Evolutionary conservation across 2,113 vertebrate species (phyloP).

Genomic region (Pomatostomus ruficeps): DNA sequence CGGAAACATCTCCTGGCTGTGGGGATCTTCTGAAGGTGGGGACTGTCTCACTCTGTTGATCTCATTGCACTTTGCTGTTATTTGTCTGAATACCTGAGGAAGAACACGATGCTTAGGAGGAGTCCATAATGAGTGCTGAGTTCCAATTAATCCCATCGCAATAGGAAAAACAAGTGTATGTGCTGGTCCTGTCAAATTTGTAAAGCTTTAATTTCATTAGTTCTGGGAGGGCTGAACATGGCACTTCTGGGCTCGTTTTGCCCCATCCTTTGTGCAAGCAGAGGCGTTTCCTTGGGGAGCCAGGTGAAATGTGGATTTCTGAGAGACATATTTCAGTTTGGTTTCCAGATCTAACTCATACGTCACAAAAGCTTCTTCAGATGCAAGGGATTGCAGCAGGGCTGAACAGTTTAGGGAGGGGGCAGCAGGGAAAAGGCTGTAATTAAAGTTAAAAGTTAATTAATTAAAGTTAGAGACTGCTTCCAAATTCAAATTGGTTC

Average conservation of each 20-base stretch:
- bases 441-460: neutral
- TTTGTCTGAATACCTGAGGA: neutral
- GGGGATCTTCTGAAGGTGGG: neutral
- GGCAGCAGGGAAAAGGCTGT: neutral
- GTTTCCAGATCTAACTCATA: neutral
- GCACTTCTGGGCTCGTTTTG: neutral
- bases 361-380: neutral
- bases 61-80: neutral
- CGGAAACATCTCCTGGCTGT: neutral
- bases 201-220: neutral
- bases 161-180: neutral
- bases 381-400: neutral
- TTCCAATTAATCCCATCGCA: neutral
- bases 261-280: neutral
- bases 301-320: neutral
- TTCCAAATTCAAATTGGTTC: neutral
- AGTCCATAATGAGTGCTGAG: neutral
- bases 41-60: neutral
- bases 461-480: no score
- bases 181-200: neutral
- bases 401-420: neutral
- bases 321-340: neutral
- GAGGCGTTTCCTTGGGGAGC: neutral
- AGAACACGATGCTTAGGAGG: neutral
- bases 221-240: neutral